These are phyloP conservation scores for Bombus waltoni DNA, from an alignment of 1,140 invertebrate species.

Conservation along the genomic window DNA sequence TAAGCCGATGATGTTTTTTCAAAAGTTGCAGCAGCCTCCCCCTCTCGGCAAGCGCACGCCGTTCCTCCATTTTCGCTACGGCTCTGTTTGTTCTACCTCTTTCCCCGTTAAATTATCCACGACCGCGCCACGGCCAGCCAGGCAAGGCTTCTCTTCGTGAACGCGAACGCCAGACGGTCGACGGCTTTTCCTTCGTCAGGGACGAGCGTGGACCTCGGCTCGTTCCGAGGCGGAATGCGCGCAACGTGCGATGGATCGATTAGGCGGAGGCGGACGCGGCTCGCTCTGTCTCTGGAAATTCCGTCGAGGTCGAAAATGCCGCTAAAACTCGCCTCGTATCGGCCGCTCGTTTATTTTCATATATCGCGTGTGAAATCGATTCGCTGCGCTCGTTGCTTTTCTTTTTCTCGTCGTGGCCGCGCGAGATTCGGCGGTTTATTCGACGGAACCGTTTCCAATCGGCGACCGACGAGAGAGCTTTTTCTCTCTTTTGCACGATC, in stretches of 20 bases:
- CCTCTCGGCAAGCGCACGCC: too few relatives aligned
- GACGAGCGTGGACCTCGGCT: background rate
- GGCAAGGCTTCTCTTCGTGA: background rate
- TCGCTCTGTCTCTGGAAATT: too few relatives aligned
- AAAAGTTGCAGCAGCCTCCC: too few relatives aligned
- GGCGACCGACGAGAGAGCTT: too few relatives aligned
- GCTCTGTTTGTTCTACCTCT: too few relatives aligned
- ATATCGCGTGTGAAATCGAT: too few relatives aligned
- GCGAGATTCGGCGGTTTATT: constrained; percentile 3
- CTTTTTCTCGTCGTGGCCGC: background rate
- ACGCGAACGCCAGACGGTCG: background rate
- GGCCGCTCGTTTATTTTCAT: background rate
- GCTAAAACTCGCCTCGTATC: background rate
- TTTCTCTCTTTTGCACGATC: background rate
- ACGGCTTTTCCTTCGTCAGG: too few relatives aligned
- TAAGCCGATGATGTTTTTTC: constrained; percentile 26
- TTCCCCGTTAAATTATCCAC: too few relatives aligned
- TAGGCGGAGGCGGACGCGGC: background rate
- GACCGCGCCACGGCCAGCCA: background rate
- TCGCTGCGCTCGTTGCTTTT: background rate
- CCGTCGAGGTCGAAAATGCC: background rate
- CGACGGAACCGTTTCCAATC: background rate
- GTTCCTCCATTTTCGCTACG: too few relatives aligned
- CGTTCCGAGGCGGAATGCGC: background rate
- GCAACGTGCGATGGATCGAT: background rate